Evolutionary conservation across 2,113 vertebrate species (phyloP).

Genomic region (Protomyctophum bolini): DNA sequence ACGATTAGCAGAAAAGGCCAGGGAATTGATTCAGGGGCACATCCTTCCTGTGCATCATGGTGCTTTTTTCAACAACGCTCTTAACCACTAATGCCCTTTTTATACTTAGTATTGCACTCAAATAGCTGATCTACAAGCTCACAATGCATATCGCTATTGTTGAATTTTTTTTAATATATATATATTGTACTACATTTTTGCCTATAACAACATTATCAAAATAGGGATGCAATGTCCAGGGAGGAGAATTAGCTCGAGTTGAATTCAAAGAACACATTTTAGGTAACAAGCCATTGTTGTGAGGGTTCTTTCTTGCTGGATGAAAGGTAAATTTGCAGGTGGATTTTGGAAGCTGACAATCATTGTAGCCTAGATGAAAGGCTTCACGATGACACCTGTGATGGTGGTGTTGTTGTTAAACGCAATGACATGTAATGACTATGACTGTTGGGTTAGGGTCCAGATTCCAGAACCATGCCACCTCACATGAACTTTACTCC

Average conservation of each 20-base stretch:
- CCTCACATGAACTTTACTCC: not conserved
- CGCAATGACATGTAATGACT: not conserved
- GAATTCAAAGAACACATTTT: no score
- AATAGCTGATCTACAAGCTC: no score
- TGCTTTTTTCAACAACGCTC: constrained; percentile 4
- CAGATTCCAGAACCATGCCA: not conserved
- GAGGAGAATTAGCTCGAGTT: not conserved
- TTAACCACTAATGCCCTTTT: constrained; percentile 6
- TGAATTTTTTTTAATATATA: no score
- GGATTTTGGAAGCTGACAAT: not conserved
- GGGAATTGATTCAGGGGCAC: constrained; percentile 58
- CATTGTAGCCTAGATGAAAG: not conserved
- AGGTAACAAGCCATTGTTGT: not conserved
- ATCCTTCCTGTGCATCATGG: constrained; percentile 19
- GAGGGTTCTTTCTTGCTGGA: not conserved
- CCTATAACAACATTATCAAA: no score
- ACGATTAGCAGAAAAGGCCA: constrained; percentile 57
- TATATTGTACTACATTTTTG: no score
- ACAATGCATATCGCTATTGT: no score
- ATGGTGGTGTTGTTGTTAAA: not conserved
- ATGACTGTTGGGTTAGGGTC: not conserved
- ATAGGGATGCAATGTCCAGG: not conserved
- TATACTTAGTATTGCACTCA: not conserved
- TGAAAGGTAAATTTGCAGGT: not conserved
- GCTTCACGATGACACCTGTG: not conserved